A percentile compares a stretch with the other conserved stretches of the same genome.
Evolutionary conservation across 2,113 vertebrate genomes (phyloP).

Genomic region (Sitta europaea): DNA sequence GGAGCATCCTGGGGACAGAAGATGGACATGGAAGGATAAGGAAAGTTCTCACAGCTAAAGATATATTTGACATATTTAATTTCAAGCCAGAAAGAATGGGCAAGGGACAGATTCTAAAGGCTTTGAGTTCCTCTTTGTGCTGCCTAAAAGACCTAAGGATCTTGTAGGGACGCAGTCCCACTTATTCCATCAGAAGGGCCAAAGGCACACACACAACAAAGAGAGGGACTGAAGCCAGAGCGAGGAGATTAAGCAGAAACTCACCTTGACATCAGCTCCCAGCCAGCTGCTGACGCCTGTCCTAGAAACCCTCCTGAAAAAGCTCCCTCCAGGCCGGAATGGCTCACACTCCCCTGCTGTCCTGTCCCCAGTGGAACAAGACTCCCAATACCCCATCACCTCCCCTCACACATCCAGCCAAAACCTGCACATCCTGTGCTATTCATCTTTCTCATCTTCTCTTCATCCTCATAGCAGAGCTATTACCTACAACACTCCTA

Average conservation of each 20-base stretch:
- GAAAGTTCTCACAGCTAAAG: not conserved
- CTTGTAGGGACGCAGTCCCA: not conserved
- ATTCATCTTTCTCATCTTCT: constrained; percentile 45
- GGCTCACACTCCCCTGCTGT: not conserved
- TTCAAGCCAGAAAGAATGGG: not conserved
- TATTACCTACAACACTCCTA: constrained; percentile 32
- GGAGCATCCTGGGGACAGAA: not conserved
- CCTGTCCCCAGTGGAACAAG: not conserved
- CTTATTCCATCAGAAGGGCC: not conserved
- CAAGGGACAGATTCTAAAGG: not conserved
- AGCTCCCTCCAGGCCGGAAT: not conserved
- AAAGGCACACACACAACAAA: not conserved
- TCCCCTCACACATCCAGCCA: not conserved
- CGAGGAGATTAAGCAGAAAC: not conserved
- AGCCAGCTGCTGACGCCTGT: not conserved
- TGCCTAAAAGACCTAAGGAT: not conserved
- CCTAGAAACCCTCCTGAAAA: not conserved
- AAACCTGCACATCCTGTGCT: constrained; percentile 16
- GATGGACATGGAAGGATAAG: not conserved
- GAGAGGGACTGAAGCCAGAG: not conserved
- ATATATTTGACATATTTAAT: not conserved
- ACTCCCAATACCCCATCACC: not conserved
- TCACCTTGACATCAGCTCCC: constrained; percentile 27
- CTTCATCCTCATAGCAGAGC: constrained; percentile 49
- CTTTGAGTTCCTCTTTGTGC: not conserved